phyloP scores from a whole-genome alignment of 2,888 invertebrate genomes.

The Hoplodrina blanda region DNA sequence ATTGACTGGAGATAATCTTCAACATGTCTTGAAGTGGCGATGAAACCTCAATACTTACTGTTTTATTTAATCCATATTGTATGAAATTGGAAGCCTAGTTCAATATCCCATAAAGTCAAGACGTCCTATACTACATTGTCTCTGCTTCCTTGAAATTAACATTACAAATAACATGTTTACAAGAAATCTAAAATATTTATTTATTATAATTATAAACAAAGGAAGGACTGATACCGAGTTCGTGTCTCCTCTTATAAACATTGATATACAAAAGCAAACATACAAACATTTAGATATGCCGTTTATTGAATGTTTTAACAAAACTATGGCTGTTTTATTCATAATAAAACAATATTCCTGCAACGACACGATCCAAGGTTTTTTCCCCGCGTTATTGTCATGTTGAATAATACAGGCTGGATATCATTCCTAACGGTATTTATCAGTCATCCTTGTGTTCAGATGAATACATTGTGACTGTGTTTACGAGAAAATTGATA shows the following conservation, averaged over 20 bases:
- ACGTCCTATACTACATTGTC: conserved; percentile 16
- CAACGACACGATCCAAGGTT: conserved; percentile 23
- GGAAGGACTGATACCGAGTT: conserved; percentile 37
- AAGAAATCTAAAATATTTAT: conserved; percentile 32
- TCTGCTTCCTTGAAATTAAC: background rate
- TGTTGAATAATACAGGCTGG: conserved; percentile 28
- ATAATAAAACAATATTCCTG: conserved; percentile 32
- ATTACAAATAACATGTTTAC: conserved; percentile 33
- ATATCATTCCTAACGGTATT: conserved; percentile 21
- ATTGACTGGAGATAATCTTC: background rate
- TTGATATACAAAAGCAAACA: conserved; percentile 52
- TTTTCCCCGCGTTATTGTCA: conserved; percentile 18
- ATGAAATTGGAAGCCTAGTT: background rate
- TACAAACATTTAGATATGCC: conserved; percentile 39
- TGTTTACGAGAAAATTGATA: conserved; percentile 23
- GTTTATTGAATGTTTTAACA: conserved; percentile 54
- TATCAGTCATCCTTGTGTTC: conserved; percentile 17
- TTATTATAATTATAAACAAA: conserved; percentile 44
- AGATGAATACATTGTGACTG: conserved; percentile 29
- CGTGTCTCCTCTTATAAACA: conserved; percentile 58
- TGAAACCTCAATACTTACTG: background rate
- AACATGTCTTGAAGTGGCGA: background rate
- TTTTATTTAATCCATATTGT: background rate
- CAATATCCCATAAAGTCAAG: background rate
- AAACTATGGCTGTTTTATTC: conserved; percentile 56